These are phyloP conservation scores for Oceanodroma tethys DNA, from an alignment of 2,113 vertebrate species.

Conservation along the genomic window DNA sequence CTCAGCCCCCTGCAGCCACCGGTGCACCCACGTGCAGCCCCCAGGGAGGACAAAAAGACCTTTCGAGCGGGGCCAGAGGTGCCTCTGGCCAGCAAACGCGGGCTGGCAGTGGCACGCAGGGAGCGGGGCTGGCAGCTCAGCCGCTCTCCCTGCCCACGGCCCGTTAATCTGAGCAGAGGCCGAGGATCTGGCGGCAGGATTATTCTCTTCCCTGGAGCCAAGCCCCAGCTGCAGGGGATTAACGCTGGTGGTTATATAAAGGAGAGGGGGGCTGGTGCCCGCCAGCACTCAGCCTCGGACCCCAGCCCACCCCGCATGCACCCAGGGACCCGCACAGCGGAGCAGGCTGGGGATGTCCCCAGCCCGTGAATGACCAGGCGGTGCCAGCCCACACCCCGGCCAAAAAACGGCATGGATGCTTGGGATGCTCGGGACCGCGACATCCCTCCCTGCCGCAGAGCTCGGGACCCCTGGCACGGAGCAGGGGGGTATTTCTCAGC, in stretches of 20 bases:
- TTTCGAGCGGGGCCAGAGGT: neutral
- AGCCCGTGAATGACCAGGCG: neutral
- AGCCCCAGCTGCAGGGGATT: constrained; percentile 36
- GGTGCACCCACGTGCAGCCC: accelerated
- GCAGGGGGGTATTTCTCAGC: neutral
- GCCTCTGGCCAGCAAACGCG: accelerated
- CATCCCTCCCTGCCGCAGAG: accelerated
- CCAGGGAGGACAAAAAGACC: neutral
- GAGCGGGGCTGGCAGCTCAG: neutral
- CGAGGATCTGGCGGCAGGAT: neutral
- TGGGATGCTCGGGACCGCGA: accelerated
- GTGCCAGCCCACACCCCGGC: accelerated
- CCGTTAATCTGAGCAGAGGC: constrained; percentile 1
- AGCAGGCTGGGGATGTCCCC: neutral
- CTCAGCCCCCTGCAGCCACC: neutral
- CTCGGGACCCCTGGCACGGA: accelerated
- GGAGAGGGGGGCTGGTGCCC: neutral
- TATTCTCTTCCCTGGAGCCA: neutral
- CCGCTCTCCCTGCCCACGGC: neutral
- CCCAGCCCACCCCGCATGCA: neutral
- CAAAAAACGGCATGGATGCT: accelerated
- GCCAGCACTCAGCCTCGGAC: neutral
- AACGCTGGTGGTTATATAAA: constrained; percentile 19
- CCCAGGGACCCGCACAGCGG: neutral
- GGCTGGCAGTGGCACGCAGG: neutral